phyloP scores from a whole-genome alignment of 2,797 vertebrate species.

The Odontamblyopus lacepedii region DNA sequence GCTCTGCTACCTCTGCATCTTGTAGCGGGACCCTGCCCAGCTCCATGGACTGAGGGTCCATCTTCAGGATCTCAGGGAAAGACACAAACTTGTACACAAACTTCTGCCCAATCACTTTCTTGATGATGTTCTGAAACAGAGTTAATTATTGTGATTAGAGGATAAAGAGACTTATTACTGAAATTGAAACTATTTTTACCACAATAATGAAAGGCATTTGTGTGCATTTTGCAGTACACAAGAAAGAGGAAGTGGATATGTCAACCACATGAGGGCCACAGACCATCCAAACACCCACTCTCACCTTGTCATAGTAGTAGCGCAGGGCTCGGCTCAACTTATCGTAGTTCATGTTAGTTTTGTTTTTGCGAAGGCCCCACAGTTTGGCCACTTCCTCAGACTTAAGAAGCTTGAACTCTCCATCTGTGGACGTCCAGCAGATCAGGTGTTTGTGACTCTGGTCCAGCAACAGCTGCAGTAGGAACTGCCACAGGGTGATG shows the following conservation, averaged over 20 bases:
- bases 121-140: slow-evolving; percentile 90
- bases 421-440: slow-evolving; percentile 95
- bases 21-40: slow-evolving; percentile 82
- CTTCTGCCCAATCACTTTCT: slow-evolving; percentile 96
- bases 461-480: slow-evolving; percentile 94
- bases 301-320: slow-evolving; percentile 98
- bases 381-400: slow-evolving; percentile 97
- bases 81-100: slow-evolving; percentile 98
- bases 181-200: background rate
- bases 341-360: slow-evolving; percentile 98
- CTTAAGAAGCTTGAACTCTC: slow-evolving; percentile 96
- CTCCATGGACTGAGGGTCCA: slow-evolving; percentile 90
- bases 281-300: background rate
- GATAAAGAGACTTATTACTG: background rate
- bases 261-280: slow-evolving; percentile 2
- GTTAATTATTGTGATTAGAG: background rate
- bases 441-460: slow-evolving; percentile 95
- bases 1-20: slow-evolving; percentile 84
- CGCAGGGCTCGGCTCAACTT: slow-evolving; percentile 95
- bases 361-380: slow-evolving; percentile 96
- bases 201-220: background rate
- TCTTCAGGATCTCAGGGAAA: slow-evolving; percentile 94
- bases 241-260: slow-evolving; percentile 66
- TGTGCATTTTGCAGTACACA: slow-evolving; percentile 3
- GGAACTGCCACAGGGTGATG: slow-evolving; percentile 98